These are phyloP conservation scores for Mohoua ochrocephala DNA, from an alignment of 2,113 vertebrate genomes.

Conservation along the genomic window DNA sequence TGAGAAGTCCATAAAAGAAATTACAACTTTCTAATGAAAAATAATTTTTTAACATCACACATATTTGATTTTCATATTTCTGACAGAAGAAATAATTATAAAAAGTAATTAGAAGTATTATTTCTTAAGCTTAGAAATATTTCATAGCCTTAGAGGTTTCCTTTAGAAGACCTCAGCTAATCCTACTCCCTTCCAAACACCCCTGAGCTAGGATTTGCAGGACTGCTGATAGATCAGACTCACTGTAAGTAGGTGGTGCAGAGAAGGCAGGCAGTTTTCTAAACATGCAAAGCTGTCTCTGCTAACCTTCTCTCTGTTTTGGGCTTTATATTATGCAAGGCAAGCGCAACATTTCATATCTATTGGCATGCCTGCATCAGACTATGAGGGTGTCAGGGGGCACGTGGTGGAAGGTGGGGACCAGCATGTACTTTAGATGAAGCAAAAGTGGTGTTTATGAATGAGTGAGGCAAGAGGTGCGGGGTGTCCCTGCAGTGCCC, in stretches of 20 bases:
- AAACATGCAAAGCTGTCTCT: background rate
- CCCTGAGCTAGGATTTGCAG: background rate
- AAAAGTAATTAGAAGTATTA: background rate
- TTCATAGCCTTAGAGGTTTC: background rate
- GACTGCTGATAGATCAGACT: background rate
- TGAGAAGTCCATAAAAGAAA: background rate
- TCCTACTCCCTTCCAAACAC: background rate
- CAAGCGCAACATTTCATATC: background rate
- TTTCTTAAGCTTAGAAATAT: background rate
- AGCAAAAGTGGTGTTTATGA: background rate
- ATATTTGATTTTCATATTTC: constrained; percentile 23
- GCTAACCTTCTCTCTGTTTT: background rate
- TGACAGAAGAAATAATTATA: constrained; percentile 20
- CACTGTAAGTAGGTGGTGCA: background rate
- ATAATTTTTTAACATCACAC: background rate
- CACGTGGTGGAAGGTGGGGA: background rate
- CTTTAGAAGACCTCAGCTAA: background rate
- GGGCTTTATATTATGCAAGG: background rate
- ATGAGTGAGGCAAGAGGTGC: background rate
- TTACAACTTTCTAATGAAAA: constrained; percentile 28
- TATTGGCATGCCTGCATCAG: background rate
- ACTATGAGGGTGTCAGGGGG: background rate
- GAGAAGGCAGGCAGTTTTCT: background rate
- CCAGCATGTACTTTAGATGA: background rate
- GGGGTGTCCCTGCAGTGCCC: background rate